Percentiles rank a stretch among this genome's conserved stretches.
These are phyloP conservation scores for Mythimna lalbum DNA, from an alignment of 2,888 invertebrate genomes.

Conservation along the genomic window DNA sequence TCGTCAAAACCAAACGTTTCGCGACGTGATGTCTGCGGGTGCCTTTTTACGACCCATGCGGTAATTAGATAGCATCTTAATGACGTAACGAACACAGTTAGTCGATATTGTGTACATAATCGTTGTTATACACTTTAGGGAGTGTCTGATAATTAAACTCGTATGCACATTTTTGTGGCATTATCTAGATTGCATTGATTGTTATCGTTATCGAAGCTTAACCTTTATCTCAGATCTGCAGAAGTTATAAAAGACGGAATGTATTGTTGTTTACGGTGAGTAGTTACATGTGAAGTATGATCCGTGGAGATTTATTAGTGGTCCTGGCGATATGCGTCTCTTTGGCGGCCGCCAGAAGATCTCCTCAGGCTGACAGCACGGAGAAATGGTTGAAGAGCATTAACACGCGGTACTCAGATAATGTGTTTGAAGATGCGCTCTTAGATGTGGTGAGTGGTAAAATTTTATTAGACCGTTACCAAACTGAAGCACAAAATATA, in stretches of 20 bases:
- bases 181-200: conserved; percentile 36
- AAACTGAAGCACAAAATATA: not conserved
- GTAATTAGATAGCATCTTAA: conserved; percentile 26
- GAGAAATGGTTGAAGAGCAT: conserved; percentile 67
- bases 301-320: conserved; percentile 57
- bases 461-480: not conserved
- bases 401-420: conserved; percentile 71
- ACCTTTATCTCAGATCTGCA: conserved; percentile 36
- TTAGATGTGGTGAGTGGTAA: conserved; percentile 79
- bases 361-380: conserved; percentile 74
- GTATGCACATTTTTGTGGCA: no score
- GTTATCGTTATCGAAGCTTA: conserved; percentile 46
- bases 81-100: not conserved
- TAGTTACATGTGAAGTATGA: conserved; percentile 49
- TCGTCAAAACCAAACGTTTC: no score
- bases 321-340: conserved; percentile 53
- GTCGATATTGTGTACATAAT: not conserved
- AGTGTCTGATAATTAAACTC: no score
- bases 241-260: conserved; percentile 65
- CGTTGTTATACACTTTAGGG: no score
- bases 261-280: not conserved
- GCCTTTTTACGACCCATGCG: conserved; percentile 2
- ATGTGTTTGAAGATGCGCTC: conserved; percentile 80
- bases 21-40: not conserved
- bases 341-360: conserved; percentile 63